A percentile compares a stretch with the other conserved stretches of the same genome.
Evolutionary conservation across 2,113 vertebrate genomes (phyloP).

Genomic region (Delphinus delphis): DNA sequence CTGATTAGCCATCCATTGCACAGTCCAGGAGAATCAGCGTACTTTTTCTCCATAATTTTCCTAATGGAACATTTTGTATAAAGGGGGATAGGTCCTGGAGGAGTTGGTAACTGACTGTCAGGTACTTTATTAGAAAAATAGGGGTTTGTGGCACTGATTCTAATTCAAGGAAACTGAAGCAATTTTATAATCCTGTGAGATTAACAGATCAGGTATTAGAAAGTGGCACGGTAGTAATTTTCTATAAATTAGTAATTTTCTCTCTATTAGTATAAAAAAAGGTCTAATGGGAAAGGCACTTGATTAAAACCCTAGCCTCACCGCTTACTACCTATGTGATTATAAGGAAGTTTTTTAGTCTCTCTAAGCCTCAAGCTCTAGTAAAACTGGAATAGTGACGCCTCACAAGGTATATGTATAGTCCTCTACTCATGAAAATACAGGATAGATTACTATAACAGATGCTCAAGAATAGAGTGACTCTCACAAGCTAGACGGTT

Average conservation of each 20-base stretch:
- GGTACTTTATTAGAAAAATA: constrained; percentile 39
- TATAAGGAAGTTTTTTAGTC: background rate
- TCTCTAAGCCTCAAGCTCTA: background rate
- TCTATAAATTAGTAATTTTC: constrained; percentile 43
- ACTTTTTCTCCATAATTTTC: constrained; percentile 16
- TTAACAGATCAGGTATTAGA: constrained; percentile 27
- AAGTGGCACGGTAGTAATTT: constrained; percentile 24
- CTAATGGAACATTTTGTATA: constrained; percentile 24
- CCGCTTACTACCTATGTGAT: background rate
- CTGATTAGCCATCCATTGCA: background rate
- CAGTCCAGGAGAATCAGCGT: background rate
- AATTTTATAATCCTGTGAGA: constrained; percentile 36
- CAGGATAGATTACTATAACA: background rate
- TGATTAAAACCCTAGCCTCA: constrained; percentile 23
- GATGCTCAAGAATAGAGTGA: background rate
- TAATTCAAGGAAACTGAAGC: constrained; percentile 19
- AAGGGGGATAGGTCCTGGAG: background rate
- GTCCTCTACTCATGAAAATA: background rate
- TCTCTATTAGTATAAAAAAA: constrained; percentile 12
- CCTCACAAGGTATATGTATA: background rate
- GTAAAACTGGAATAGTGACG: background rate
- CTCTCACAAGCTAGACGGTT: background rate
- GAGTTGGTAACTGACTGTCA: background rate
- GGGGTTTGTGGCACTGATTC: background rate
- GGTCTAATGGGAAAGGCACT: background rate